Evolutionary conservation across 2,888 invertebrate species (phyloP).

Genomic region (Pandemis heparana): DNA sequence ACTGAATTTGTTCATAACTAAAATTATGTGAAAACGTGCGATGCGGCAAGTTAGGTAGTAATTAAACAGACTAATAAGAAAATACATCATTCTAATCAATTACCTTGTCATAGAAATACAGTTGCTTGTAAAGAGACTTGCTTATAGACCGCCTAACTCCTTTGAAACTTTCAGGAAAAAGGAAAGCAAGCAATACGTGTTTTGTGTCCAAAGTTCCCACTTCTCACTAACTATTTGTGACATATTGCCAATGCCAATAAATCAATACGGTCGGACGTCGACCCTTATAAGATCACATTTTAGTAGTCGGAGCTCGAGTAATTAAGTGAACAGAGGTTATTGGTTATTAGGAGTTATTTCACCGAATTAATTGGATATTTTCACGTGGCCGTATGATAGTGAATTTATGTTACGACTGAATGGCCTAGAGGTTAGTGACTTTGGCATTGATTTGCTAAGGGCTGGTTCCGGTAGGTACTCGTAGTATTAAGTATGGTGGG

Average conservation of each 20-base stretch:
- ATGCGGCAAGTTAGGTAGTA: too few species aligned
- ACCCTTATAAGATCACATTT: constrained; percentile 11
- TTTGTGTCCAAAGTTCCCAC: constrained; percentile 20
- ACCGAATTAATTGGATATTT: constrained; percentile 9
- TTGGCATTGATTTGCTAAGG: too few species aligned
- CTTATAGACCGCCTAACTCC: neutral
- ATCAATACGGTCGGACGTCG: constrained; percentile 9
- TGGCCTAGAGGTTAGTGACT: neutral
- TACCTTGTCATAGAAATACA: too few species aligned
- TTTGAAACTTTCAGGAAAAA: neutral
- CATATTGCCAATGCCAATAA: constrained; percentile 22
- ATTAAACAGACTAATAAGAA: too few species aligned
- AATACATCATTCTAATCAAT: too few species aligned
- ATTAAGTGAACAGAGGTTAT: constrained; percentile 9
- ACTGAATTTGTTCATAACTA: too few species aligned
- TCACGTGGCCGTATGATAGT: neutral
- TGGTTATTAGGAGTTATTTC: constrained; percentile 14
- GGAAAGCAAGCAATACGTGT: constrained; percentile 20
- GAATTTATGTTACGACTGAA: neutral
- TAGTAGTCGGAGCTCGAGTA: constrained; percentile 1
- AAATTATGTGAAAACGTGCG: too few species aligned
- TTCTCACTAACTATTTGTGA: constrained; percentile 15
- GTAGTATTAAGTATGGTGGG: too few species aligned
- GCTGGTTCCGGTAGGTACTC: too few species aligned
- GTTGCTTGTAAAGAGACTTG: too few species aligned